Conservation (phyloP, 2,113 vertebrate genomes). For the Rynchops niger region DNA sequence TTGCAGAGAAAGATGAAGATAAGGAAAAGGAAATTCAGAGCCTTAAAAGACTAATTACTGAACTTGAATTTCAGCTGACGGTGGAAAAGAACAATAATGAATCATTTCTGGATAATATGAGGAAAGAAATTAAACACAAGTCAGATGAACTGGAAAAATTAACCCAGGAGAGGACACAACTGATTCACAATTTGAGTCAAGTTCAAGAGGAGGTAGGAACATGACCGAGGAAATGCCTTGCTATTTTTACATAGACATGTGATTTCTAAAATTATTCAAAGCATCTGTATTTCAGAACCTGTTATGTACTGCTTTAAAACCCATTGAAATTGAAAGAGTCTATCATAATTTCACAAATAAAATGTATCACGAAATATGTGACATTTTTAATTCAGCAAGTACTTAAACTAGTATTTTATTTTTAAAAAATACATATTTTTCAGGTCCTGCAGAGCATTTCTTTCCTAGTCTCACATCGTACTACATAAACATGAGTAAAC, state of each 20-base stretch:
- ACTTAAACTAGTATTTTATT: not conserved
- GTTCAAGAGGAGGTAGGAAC: conserved; percentile 83
- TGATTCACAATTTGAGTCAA: conserved; percentile 72
- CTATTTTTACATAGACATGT: not conserved
- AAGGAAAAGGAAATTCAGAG: conserved; percentile 73
- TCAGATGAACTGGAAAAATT: conserved; percentile 78
- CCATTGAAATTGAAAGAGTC: not conserved
- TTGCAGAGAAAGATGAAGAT: conserved; percentile 68
- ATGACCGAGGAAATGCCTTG: not conserved
- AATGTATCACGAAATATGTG: not conserved
- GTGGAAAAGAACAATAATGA: conserved; percentile 71
- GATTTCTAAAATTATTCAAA: not conserved
- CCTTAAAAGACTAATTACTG: conserved; percentile 69
- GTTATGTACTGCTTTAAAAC: not conserved
- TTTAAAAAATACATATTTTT: not conserved
- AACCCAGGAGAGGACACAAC: conserved; percentile 69
- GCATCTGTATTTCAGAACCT: not conserved
- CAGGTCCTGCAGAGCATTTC: not conserved
- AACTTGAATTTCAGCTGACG: conserved; percentile 72
- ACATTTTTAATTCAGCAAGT: not conserved
- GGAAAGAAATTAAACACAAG: conserved; percentile 76
- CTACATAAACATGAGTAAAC: not conserved
- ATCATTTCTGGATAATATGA: conserved; percentile 67
- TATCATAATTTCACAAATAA: not conserved
- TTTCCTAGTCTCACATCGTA: not conserved